phyloP scores from a whole-genome alignment of 2,113 vertebrate species.

The Neodontobutis hainanensis region DNA sequence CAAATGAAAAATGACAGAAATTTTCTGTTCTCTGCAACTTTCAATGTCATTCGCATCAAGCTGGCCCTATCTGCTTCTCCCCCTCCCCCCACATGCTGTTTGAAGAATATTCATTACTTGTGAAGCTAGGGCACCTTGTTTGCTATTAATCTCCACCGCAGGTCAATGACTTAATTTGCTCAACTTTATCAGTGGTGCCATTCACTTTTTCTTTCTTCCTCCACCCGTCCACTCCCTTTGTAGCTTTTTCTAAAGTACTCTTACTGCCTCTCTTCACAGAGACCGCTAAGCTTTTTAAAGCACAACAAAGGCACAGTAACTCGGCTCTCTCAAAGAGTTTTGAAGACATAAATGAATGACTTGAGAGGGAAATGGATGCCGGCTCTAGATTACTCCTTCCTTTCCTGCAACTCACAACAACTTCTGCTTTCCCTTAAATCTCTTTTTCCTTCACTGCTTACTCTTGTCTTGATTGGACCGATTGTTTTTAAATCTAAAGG shows the following conservation, averaged over 20 bases:
- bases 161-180: slow-evolving; percentile 96
- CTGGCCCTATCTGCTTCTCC: slow-evolving; percentile 78
- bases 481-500: slow-evolving; percentile 82
- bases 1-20: slow-evolving; percentile 99
- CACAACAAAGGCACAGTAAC: slow-evolving; percentile 81
- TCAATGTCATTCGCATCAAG: slow-evolving; percentile 97
- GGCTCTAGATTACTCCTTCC: slow-evolving; percentile 63
- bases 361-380: slow-evolving; percentile 79
- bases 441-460: slow-evolving; percentile 22
- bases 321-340: slow-evolving; percentile 78
- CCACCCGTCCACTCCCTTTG: slow-evolving; percentile 79
- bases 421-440: slow-evolving; percentile 76
- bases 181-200: slow-evolving; percentile 89
- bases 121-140: slow-evolving; percentile 96
- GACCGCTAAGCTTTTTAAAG: slow-evolving; percentile 75
- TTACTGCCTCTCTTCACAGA: slow-evolving; percentile 79
- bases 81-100: slow-evolving; percentile 76
- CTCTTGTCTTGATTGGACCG: slow-evolving; percentile 74
- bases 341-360: slow-evolving; percentile 84
- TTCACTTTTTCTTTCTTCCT: slow-evolving; percentile 80
- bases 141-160: slow-evolving; percentile 92
- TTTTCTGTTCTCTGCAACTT: slow-evolving; percentile 93
- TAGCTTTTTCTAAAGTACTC: slow-evolving; percentile 83
- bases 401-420: slow-evolving; percentile 68
- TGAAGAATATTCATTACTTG: slow-evolving; percentile 94